Percentiles rank a stretch among this genome's conserved stretches.
Conservation (phyloP, 1,140 invertebrate species). For the Heterodera schachtii region DNA sequence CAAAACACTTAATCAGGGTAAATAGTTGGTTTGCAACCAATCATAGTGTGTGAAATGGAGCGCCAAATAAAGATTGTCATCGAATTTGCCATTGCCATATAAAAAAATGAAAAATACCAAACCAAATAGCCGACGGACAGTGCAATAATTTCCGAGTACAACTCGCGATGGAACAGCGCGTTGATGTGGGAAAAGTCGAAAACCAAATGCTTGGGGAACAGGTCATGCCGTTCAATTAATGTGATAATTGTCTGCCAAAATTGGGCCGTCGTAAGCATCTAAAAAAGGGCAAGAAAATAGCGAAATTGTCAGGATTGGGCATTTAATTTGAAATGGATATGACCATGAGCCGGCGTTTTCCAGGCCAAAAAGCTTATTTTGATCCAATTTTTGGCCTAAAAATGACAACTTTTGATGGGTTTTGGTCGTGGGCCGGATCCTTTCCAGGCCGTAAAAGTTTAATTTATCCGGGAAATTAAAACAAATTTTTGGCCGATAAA, state of each 20-base stretch:
- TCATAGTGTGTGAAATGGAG: too few relatives aligned
- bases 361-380: too few relatives aligned
- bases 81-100: too few relatives aligned
- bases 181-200: slow-evolving; percentile 47
- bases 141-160: slow-evolving; percentile 36
- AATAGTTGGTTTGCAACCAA: too few relatives aligned
- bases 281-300: slow-evolving; percentile 5
- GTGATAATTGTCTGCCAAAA: slow-evolving; percentile 52
- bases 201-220: slow-evolving; percentile 45
- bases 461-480: too few relatives aligned
- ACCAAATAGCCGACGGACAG: slow-evolving; percentile 40
- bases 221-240: slow-evolving; percentile 38
- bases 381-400: background rate
- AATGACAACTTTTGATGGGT: background rate
- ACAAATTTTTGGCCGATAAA: too few relatives aligned
- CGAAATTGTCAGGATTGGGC: too few relatives aligned
- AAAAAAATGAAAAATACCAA: background rate
- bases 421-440: too few relatives aligned
- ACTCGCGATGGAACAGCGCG: slow-evolving; percentile 41
- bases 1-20: slow-evolving; percentile 40
- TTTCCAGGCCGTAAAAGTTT: too few relatives aligned
- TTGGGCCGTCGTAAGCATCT: slow-evolving; percentile 48
- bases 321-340: too few relatives aligned
- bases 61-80: too few relatives aligned
- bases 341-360: too few relatives aligned